phyloP scores from a whole-genome alignment of 2,888 invertebrate genomes.

The Callyntrura guangdongensis region DNA sequence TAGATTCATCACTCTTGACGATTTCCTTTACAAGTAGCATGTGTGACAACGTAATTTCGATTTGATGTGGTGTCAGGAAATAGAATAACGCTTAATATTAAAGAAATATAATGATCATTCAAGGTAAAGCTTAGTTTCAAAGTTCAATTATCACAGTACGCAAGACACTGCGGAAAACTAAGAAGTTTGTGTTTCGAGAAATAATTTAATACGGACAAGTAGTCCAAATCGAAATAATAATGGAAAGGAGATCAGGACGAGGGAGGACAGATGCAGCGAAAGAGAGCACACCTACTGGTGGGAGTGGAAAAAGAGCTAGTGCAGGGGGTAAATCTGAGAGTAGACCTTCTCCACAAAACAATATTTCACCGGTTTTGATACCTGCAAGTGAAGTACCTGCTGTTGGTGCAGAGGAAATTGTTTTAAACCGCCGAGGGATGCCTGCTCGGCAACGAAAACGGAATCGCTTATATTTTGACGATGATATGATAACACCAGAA shows the following conservation, averaged over 20 bases:
- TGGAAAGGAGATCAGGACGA: constrained; percentile 78
- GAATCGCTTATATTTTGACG: constrained; percentile 95
- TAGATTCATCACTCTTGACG: too few relatives aligned
- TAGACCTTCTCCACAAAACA: background rate
- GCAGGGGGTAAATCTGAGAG: constrained; percentile 1
- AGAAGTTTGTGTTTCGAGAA: too few relatives aligned
- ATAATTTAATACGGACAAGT: too few relatives aligned
- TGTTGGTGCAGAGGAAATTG: constrained; percentile 90
- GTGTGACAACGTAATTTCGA: too few relatives aligned
- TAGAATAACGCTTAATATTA: too few relatives aligned
- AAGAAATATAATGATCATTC: too few relatives aligned
- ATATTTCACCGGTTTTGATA: background rate
- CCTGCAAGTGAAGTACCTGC: constrained; percentile 85
- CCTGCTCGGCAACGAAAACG: constrained; percentile 96
- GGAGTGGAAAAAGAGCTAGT: constrained; percentile 54
- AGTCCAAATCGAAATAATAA: background rate
- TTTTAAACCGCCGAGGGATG: constrained; percentile 94
- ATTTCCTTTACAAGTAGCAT: too few relatives aligned
- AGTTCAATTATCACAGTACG: too few relatives aligned
- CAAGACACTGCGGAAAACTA: too few relatives aligned
- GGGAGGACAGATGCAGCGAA: constrained; percentile 67
- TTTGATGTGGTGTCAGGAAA: too few relatives aligned
- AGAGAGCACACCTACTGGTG: constrained; percentile 39
- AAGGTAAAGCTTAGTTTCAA: too few relatives aligned
- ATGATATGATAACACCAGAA: constrained; percentile 92